Conservation (phyloP, 2,888 invertebrate species). For the Neuroscelio doddi region DNA sequence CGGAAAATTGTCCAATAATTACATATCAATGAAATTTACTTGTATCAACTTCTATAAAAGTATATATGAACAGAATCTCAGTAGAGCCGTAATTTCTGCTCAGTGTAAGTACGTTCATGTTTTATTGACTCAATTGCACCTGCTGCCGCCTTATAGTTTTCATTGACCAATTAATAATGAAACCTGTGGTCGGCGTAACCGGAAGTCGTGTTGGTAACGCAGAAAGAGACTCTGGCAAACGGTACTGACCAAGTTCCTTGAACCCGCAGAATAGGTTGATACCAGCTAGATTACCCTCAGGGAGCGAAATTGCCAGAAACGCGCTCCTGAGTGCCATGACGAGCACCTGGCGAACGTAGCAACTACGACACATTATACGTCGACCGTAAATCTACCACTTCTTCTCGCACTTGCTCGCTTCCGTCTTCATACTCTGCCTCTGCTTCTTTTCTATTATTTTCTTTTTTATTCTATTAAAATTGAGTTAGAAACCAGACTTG, state of each 20-base stretch:
- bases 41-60: not conserved
- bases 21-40: too few relatives aligned
- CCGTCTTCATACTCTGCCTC: conserved; percentile 20
- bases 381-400: conserved; percentile 45
- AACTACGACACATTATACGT: conserved; percentile 29
- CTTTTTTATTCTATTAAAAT: too few relatives aligned
- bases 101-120: conserved; percentile 18
- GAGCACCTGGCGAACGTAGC: conserved; percentile 48
- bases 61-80: conserved; percentile 4
- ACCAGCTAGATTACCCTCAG: conserved; percentile 39
- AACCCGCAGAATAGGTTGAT: conserved; percentile 48
- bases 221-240: conserved; percentile 54
- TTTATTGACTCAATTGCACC: conserved; percentile 40
- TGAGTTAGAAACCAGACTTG: too few relatives aligned
- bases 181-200: conserved; percentile 59
- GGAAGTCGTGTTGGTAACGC: conserved; percentile 48
- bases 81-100: conserved; percentile 23
- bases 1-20: too few relatives aligned
- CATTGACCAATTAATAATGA: conserved; percentile 68
- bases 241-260: conserved; percentile 59
- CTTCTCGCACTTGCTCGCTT: conserved; percentile 42
- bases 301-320: conserved; percentile 45
- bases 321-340: conserved; percentile 37
- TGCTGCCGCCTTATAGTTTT: conserved; percentile 47
- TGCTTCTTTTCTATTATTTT: too few relatives aligned